Evolutionary conservation across 2,797 vertebrate species (phyloP).

Genomic region (Sebastes ruberrimus): DNA sequence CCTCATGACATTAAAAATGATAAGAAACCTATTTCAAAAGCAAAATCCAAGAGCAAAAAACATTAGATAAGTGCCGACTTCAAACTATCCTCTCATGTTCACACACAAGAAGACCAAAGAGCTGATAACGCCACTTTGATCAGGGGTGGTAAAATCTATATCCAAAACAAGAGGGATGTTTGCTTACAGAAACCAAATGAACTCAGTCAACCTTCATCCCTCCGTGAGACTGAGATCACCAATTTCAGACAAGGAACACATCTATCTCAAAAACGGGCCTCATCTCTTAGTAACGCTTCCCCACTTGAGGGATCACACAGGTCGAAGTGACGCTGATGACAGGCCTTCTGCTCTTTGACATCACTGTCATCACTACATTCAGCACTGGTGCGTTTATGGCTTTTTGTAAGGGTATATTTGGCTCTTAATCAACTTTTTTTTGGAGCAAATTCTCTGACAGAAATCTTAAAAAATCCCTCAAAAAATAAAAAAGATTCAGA

Average conservation of each 20-base stretch:
- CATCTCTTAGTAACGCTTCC: conserved; percentile 46
- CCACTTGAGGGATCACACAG: conserved; percentile 56
- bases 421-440: background rate
- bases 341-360: conserved; percentile 55
- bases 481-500: background rate
- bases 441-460: background rate
- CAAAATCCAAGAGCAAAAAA: background rate
- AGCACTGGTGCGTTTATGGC: background rate
- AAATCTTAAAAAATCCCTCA: background rate
- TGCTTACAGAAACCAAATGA: conserved; percentile 55
- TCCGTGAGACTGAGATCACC: conserved; percentile 35
- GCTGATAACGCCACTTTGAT: conserved; percentile 62
- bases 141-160: conserved; percentile 51
- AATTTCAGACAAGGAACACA: conserved; percentile 36
- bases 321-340: conserved; percentile 62
- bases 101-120: conserved; percentile 36
- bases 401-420: background rate
- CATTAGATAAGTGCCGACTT: background rate
- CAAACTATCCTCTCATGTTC: conserved; percentile 23
- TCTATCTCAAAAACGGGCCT: conserved; percentile 42
- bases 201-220: conserved; percentile 42
- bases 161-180: conserved; percentile 54
- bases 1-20: conserved; percentile 1
- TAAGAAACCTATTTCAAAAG: conserved; percentile 3
- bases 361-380: conserved; percentile 42